These are phyloP conservation scores for Drosophila nigrodunni DNA, from an alignment of 1,140 invertebrate species.

Conservation along the genomic window DNA sequence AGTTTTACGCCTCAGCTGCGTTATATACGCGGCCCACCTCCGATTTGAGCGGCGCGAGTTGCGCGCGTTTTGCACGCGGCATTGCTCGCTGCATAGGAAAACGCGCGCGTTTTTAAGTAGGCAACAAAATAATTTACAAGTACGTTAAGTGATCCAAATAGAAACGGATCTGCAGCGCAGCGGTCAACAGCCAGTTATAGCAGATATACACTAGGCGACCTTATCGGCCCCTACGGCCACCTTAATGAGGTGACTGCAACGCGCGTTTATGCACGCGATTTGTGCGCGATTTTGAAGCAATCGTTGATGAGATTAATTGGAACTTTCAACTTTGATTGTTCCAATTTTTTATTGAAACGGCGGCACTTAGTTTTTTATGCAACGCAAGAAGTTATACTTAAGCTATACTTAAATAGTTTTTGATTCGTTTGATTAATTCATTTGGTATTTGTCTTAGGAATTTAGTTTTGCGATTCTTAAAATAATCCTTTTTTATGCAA, in stretches of 20 bases:
- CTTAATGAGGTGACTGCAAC: slow-evolving; percentile 1
- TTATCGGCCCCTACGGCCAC: not conserved
- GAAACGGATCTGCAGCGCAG: slow-evolving; percentile 15
- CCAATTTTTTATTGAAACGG: slow-evolving; percentile 22
- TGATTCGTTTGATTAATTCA: slow-evolving; percentile 48
- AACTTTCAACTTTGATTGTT: slow-evolving; percentile 11
- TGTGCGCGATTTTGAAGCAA: slow-evolving; percentile 23
- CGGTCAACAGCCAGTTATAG: slow-evolving; percentile 22
- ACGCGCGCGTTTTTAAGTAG: slow-evolving; percentile 32
- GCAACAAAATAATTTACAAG: slow-evolving; percentile 38
- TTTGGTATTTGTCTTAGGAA: slow-evolving; percentile 55
- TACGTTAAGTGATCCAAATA: slow-evolving; percentile 28
- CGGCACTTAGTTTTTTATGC: slow-evolving; percentile 50
- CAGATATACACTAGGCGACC: slow-evolving; percentile 11
- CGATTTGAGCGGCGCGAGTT: slow-evolving; percentile 88
- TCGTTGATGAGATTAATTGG: not conserved
- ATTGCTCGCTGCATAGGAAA: not conserved
- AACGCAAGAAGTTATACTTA: slow-evolving; percentile 56
- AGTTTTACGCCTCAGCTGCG: slow-evolving; percentile 93
- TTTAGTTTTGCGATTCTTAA: slow-evolving; percentile 46
- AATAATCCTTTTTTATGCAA: slow-evolving; percentile 26
- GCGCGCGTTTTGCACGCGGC: slow-evolving; percentile 14
- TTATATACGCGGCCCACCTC: slow-evolving; percentile 93
- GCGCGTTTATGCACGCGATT: slow-evolving; percentile 35
- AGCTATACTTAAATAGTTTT: slow-evolving; percentile 47